These are phyloP conservation scores for Eospalax fontanierii DNA, from an alignment of 2,797 vertebrate genomes.

Conservation along the genomic window DNA sequence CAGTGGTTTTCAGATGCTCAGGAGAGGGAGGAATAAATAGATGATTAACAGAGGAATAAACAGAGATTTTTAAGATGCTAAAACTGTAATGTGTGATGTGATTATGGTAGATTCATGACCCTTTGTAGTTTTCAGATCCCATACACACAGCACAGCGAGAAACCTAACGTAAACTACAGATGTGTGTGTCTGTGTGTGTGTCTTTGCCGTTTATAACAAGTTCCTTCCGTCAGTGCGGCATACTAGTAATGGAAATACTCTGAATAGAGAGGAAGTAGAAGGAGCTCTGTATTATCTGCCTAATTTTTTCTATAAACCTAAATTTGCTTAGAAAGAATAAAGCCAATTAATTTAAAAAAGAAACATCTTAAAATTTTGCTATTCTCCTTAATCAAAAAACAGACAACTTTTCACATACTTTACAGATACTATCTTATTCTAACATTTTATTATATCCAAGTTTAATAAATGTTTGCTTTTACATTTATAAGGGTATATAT, in stretches of 20 bases:
- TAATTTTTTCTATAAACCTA: not conserved
- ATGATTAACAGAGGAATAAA: no score
- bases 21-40: not conserved
- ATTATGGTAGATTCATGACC: not conserved
- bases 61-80: no score
- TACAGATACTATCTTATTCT: not conserved
- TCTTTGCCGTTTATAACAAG: not conserved
- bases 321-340: not conserved
- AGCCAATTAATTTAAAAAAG: not conserved
- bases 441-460: conserved; percentile 16
- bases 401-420: not conserved
- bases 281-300: not conserved
- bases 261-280: not conserved
- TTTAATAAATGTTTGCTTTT: not conserved
- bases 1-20: rapidly evolving
- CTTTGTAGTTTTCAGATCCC: not conserved
- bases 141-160: not conserved
- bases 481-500: not conserved
- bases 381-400: not conserved
- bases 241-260: not conserved
- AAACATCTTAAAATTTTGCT: not conserved
- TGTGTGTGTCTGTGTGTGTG: not conserved
- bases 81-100: not conserved
- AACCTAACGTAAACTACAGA: not conserved
- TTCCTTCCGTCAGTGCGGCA: not conserved